Conservation (phyloP, 64 coral and sea anemone species). For the Porites australiensis region DNA sequence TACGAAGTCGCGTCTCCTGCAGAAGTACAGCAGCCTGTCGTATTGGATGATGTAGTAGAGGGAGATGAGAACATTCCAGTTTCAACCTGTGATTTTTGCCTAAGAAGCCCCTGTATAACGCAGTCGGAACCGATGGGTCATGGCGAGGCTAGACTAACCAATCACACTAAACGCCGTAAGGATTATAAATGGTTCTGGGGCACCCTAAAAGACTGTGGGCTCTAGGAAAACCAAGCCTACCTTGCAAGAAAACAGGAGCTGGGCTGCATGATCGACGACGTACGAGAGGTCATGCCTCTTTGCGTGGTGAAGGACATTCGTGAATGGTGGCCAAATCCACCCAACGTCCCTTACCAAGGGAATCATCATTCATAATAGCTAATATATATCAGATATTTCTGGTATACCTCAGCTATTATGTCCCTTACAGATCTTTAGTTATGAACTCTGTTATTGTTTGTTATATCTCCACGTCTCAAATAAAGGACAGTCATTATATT, state of each 20-base stretch:
- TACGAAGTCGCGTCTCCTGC: no score
- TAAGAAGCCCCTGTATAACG: background rate
- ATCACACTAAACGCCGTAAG: background rate
- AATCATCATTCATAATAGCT: background rate
- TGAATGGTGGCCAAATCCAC: slow-evolving; percentile 48
- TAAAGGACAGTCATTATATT: no score
- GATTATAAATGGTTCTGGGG: slow-evolving; percentile 5
- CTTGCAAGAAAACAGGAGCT: slow-evolving; percentile 14
- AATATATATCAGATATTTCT: background rate
- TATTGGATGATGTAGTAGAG: no score
- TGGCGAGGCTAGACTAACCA: background rate
- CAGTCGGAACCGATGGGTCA: background rate
- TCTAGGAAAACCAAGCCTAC: background rate
- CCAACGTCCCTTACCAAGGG: slow-evolving; percentile 36
- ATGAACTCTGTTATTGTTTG: no score
- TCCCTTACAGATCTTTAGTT: no score
- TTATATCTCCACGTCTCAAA: no score
- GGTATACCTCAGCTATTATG: no score
- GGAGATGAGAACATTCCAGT: background rate
- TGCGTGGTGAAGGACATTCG: slow-evolving; percentile 44
- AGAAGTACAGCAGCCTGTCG: no score
- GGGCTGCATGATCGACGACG: slow-evolving; percentile 25
- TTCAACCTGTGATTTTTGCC: background rate
- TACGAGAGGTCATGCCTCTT: slow-evolving; percentile 38
- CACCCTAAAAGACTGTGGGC: slow-evolving; percentile 20